phyloP scores from a whole-genome alignment of 2,888 invertebrate genomes.

The Galerucella nymphaeae region DNA sequence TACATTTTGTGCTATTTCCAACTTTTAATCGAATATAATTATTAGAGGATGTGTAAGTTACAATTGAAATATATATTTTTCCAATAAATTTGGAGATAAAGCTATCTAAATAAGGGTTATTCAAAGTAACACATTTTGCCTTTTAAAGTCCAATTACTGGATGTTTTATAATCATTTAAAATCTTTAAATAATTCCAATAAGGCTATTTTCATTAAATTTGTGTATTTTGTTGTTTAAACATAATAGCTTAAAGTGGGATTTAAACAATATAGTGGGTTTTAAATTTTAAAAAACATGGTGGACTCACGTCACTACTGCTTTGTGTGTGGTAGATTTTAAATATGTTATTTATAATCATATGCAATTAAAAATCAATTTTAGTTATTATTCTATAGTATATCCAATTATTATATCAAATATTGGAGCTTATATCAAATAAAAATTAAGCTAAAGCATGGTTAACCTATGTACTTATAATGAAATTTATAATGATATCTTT shows the following conservation, averaged over 20 bases:
- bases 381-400: constrained; percentile 11
- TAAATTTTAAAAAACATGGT: constrained; percentile 29
- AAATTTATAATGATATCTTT: too few relatives aligned
- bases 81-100: not conserved
- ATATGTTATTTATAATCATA: not conserved
- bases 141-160: not conserved
- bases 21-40: not conserved
- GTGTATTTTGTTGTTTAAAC: not conserved
- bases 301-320: constrained; percentile 38
- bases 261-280: constrained; percentile 9
- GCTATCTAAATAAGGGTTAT: not conserved
- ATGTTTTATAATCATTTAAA: not conserved
- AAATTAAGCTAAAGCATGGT: not conserved
- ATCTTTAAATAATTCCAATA: not conserved
- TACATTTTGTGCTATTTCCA: not conserved
- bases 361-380: constrained; percentile 25
- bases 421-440: not conserved
- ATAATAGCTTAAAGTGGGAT: not conserved
- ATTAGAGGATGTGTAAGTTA: not conserved
- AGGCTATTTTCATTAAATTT: not conserved
- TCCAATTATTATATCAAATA: not conserved
- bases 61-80: not conserved
- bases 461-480: not conserved
- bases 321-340: constrained; percentile 7
- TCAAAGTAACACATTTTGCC: not conserved